A percentile compares a stretch with the other conserved stretches of the same genome.
phyloP scores from a whole-genome alignment of 2,797 vertebrate species.

The Rhynchotus rufescens region DNA sequence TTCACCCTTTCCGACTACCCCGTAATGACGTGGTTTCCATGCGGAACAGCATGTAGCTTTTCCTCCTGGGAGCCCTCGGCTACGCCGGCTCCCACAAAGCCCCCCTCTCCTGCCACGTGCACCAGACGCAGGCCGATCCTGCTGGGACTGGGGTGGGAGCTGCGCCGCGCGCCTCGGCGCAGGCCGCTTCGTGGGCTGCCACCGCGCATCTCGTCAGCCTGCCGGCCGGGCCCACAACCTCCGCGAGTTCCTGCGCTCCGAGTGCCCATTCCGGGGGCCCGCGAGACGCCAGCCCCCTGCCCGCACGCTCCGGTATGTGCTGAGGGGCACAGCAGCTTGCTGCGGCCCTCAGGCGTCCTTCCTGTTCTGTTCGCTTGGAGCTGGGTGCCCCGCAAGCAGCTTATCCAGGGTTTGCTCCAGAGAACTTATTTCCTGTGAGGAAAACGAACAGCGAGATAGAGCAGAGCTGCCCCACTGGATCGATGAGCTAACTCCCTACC shows the following conservation, averaged over 20 bases:
- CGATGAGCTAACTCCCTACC: neutral
- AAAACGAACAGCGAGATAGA: neutral
- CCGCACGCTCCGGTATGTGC: neutral
- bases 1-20: neutral
- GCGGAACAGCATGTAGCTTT: slow-evolving; percentile 3
- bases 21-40: neutral
- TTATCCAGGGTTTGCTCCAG: neutral
- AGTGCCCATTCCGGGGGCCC: neutral
- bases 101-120: neutral
- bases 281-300: neutral
- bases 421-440: neutral
- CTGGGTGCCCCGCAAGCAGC: fast-evolving
- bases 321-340: neutral
- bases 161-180: neutral
- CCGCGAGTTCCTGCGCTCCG: neutral
- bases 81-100: neutral
- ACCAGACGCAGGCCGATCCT: slow-evolving; percentile 7
- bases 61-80: neutral
- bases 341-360: neutral
- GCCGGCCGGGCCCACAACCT: neutral
- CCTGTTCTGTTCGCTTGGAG: fast-evolving
- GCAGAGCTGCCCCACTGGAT: neutral
- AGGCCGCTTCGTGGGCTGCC: neutral
- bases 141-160: neutral
- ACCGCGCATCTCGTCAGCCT: neutral